These are phyloP conservation scores for Amia ocellicauda DNA, from an alignment of 2,113 vertebrate genomes.

Conservation along the genomic window DNA sequence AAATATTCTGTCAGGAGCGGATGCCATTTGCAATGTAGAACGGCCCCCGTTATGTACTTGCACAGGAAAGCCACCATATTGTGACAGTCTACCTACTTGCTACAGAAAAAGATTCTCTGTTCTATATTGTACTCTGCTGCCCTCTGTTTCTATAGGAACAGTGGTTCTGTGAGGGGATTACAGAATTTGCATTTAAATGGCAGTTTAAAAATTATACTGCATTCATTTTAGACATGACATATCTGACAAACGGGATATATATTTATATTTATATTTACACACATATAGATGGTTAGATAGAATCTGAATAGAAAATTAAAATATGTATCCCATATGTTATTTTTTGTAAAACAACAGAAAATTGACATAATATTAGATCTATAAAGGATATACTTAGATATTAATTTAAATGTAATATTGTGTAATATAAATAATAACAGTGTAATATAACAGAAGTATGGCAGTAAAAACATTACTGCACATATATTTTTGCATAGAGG, in stretches of 20 bases:
- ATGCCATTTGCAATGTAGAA: slow-evolving; percentile 18
- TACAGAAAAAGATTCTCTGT: slow-evolving; percentile 5
- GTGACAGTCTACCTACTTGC: slow-evolving; percentile 11
- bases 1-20: neutral
- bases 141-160: slow-evolving; percentile 53
- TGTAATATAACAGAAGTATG: no score
- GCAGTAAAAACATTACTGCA: neutral
- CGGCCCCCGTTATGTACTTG: neutral
- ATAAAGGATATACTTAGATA: no score
- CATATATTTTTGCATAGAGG: neutral
- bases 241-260: neutral
- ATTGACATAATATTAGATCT: no score
- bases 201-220: slow-evolving; percentile 27
- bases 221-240: neutral
- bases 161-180: slow-evolving; percentile 39
- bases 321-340: no score
- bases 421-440: no score
- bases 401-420: no score
- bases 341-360: no score
- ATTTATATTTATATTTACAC: no score
- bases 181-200: slow-evolving; percentile 50
- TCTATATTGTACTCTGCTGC: slow-evolving; percentile 41
- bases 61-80: neutral
- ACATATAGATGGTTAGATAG: no score
- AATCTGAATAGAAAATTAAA: no score